These are phyloP conservation scores for Druon quercuslanigerum DNA, from an alignment of 1,140 invertebrate species.

Conservation along the genomic window DNA sequence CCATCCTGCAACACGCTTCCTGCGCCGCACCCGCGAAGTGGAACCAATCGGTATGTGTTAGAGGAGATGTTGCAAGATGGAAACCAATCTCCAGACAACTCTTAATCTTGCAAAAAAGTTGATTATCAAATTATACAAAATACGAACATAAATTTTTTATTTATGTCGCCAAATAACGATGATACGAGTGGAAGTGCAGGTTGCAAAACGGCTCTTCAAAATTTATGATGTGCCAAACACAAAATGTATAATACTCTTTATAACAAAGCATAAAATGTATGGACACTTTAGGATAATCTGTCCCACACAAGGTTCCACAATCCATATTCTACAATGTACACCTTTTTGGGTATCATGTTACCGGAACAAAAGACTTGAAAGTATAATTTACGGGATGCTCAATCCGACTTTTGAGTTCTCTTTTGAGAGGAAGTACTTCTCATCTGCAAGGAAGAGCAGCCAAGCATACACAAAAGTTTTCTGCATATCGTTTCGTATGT, in stretches of 20 bases:
- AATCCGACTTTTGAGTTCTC: neutral
- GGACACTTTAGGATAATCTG: neutral
- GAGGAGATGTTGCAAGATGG: too few relatives aligned
- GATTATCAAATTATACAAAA: too few relatives aligned
- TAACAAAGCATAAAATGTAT: conserved; percentile 12
- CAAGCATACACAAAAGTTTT: conserved; percentile 1
- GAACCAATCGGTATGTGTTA: too few relatives aligned
- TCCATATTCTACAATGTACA: too few relatives aligned
- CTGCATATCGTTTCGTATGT: conserved; percentile 3
- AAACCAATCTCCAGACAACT: too few relatives aligned
- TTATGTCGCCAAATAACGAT: too few relatives aligned
- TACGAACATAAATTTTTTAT: too few relatives aligned
- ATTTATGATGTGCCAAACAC: neutral
- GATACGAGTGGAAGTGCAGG: neutral
- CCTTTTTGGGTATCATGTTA: conserved; percentile 8
- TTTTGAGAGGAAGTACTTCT: conserved; percentile 18
- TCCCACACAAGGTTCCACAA: neutral
- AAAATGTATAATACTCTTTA: neutral
- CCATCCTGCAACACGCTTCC: too few relatives aligned
- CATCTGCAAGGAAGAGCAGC: neutral
- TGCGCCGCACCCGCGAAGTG: too few relatives aligned
- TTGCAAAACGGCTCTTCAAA: neutral
- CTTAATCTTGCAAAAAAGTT: too few relatives aligned
- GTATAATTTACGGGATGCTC: conserved; percentile 20
- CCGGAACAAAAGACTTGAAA: conserved; percentile 7